A percentile compares a stretch with the other conserved stretches of the same genome.
These are phyloP conservation scores for Chromobotia macracanthus DNA, from an alignment of 2,797 vertebrate species.

Conservation along the genomic window DNA sequence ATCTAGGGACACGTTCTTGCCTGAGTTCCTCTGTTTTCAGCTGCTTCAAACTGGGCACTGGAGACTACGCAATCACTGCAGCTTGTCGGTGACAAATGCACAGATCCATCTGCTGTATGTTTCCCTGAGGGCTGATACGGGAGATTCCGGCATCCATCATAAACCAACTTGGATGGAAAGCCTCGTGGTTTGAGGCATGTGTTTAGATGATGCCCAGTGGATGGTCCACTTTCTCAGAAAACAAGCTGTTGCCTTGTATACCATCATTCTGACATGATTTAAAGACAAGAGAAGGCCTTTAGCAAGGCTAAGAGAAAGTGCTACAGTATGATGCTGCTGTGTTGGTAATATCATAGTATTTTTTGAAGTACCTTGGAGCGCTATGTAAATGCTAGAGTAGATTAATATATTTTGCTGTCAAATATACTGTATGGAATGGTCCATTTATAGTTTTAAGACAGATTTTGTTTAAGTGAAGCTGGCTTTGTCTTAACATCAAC, in stretches of 20 bases:
- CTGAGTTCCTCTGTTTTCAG: background rate
- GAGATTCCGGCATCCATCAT: slow-evolving; percentile 8
- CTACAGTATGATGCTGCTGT: background rate
- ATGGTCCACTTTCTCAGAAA: slow-evolving; percentile 5
- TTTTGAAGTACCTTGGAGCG: background rate
- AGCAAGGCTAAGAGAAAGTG: background rate
- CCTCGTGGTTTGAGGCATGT: slow-evolving; percentile 28
- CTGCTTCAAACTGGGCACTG: slow-evolving; percentile 21
- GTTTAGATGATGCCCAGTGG: slow-evolving; percentile 17
- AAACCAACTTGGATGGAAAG: background rate
- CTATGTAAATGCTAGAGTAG: background rate
- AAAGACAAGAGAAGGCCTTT: background rate
- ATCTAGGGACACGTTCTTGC: slow-evolving; percentile 9
- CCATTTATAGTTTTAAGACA: background rate
- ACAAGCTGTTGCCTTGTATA: slow-evolving; percentile 5
- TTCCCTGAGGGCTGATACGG: slow-evolving; percentile 15
- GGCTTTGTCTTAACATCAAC: background rate
- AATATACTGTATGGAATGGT: background rate
- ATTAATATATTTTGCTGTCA: background rate
- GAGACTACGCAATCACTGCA: background rate
- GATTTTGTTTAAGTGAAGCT: background rate
- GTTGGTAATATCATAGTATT: background rate
- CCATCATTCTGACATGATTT: background rate
- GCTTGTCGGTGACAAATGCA: slow-evolving; percentile 24
- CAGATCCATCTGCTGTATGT: slow-evolving; percentile 31